These are phyloP conservation scores for Pseudococcus longispinus DNA, from an alignment of 2,888 invertebrate genomes.

Conservation along the genomic window DNA sequence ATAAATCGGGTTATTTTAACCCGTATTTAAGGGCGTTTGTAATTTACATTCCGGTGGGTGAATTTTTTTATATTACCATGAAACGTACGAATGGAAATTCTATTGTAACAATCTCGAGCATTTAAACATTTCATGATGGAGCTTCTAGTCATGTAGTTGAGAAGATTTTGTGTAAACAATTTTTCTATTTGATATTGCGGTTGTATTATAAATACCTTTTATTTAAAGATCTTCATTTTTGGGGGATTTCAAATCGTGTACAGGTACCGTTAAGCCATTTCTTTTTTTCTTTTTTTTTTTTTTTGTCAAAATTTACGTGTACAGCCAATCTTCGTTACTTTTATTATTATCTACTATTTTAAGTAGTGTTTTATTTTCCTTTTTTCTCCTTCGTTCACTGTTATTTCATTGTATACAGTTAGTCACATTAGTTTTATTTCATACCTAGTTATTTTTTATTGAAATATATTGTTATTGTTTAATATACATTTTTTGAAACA, in stretches of 20 bases:
- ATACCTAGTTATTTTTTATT: conserved; percentile 45
- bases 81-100: neutral
- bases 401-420: conserved; percentile 55
- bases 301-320: neutral
- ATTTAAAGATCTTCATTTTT: neutral
- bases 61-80: neutral
- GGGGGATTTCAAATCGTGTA: neutral
- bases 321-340: conserved; percentile 20
- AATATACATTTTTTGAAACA: conserved; percentile 16
- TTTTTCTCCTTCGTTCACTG: conserved; percentile 48
- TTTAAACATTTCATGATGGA: conserved; percentile 33
- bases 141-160: conserved; percentile 34
- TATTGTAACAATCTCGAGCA: conserved; percentile 3
- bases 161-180: conserved; percentile 1
- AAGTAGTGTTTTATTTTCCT: conserved; percentile 30
- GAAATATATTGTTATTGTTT: conserved; percentile 45
- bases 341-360: neutral
- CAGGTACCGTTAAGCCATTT: neutral
- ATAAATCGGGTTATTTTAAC: too few species aligned
- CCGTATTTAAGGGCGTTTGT: neutral
- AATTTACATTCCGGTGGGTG: neutral
- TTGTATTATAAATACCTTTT: conserved; percentile 15
- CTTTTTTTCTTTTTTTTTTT: neutral
- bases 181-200: neutral
- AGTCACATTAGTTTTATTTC: conserved; percentile 53